Percentiles rank a stretch among this genome's conserved stretches.
phyloP scores from a whole-genome alignment of 2,113 vertebrate genomes.

The Cottus gobio region DNA sequence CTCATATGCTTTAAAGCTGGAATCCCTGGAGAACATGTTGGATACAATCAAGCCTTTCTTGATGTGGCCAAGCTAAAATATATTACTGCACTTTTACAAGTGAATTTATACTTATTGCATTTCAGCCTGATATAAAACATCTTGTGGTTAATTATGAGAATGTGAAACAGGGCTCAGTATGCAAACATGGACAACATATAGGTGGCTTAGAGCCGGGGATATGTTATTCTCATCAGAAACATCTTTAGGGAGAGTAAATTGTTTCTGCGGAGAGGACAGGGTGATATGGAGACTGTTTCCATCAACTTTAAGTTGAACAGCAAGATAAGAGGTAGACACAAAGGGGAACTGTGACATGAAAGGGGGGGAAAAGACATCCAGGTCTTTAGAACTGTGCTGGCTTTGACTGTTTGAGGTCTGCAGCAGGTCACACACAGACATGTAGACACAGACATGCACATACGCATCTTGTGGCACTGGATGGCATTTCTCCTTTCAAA shows the following conservation, averaged over 20 bases:
- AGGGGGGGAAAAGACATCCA: slow-evolving; percentile 14
- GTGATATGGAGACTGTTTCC: slow-evolving; percentile 5
- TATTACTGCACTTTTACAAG: slow-evolving; percentile 15
- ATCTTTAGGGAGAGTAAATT: slow-evolving; percentile 10
- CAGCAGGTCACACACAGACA: slow-evolving; percentile 48
- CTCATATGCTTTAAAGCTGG: slow-evolving; percentile 16
- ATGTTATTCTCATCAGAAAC: slow-evolving; percentile 36
- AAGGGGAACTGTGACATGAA: slow-evolving; percentile 25
- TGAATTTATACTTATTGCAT: slow-evolving; percentile 2
- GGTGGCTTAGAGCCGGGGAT: slow-evolving; percentile 22
- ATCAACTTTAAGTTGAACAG: slow-evolving; percentile 14
- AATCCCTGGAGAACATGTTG: slow-evolving; percentile 4
- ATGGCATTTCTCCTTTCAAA: slow-evolving; percentile 16
- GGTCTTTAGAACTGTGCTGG: slow-evolving; percentile 16
- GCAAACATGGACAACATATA: slow-evolving; percentile 42
- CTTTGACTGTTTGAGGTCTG: slow-evolving; percentile 10
- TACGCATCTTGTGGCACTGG: slow-evolving; percentile 13
- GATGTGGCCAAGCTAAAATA: slow-evolving; percentile 42
- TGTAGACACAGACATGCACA: slow-evolving; percentile 46
- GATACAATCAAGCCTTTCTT: slow-evolving; percentile 12
- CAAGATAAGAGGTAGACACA: slow-evolving; percentile 36
- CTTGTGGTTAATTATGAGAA: slow-evolving; percentile 41
- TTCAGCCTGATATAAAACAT: slow-evolving; percentile 9
- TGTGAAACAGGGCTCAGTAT: slow-evolving; percentile 17
- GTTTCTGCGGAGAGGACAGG: slow-evolving; percentile 40